These are phyloP conservation scores for Digitonthophagus gazella DNA, from an alignment of 2,888 invertebrate genomes.

Conservation along the genomic window DNA sequence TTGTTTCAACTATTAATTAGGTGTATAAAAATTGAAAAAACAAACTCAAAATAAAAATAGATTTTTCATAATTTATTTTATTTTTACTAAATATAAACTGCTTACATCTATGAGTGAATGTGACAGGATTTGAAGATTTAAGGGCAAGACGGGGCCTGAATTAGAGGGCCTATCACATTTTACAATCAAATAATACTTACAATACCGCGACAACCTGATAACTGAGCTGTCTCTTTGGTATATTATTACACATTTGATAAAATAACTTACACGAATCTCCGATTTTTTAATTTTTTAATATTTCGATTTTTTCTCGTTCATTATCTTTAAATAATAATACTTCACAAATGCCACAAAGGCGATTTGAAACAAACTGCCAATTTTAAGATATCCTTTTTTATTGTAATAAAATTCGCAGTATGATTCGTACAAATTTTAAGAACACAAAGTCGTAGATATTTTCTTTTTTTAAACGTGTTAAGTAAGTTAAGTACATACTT, in stretches of 20 bases:
- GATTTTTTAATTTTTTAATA: slow-evolving; percentile 27
- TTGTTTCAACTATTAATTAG: background rate
- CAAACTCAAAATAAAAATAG: slow-evolving; percentile 17
- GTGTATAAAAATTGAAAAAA: background rate
- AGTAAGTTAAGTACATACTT: slow-evolving; percentile 43
- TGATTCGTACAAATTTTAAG: slow-evolving; percentile 31
- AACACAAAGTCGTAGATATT: slow-evolving; percentile 36
- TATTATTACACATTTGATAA: slow-evolving; percentile 53
- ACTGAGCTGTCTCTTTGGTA: slow-evolving; percentile 52
- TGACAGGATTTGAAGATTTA: slow-evolving; percentile 49
- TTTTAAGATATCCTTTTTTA: background rate
- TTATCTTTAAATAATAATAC: slow-evolving; percentile 32
- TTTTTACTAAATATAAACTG: slow-evolving; percentile 54
- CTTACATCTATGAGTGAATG: slow-evolving; percentile 53
- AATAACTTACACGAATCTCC: slow-evolving; percentile 40
- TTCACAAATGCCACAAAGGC: background rate
- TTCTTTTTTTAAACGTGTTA: background rate
- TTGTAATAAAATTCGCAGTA: slow-evolving; percentile 4
- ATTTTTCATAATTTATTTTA: slow-evolving; percentile 41
- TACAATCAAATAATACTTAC: slow-evolving; percentile 50
- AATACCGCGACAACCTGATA: slow-evolving; percentile 47
- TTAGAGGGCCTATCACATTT: slow-evolving; percentile 53
- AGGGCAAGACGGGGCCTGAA: slow-evolving; percentile 50
- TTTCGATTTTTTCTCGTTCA: background rate
- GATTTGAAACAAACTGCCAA: slow-evolving; percentile 11